These are phyloP conservation scores for Urosaurus nigricauda DNA, from an alignment of 2,797 vertebrate species.

Conservation along the genomic window DNA sequence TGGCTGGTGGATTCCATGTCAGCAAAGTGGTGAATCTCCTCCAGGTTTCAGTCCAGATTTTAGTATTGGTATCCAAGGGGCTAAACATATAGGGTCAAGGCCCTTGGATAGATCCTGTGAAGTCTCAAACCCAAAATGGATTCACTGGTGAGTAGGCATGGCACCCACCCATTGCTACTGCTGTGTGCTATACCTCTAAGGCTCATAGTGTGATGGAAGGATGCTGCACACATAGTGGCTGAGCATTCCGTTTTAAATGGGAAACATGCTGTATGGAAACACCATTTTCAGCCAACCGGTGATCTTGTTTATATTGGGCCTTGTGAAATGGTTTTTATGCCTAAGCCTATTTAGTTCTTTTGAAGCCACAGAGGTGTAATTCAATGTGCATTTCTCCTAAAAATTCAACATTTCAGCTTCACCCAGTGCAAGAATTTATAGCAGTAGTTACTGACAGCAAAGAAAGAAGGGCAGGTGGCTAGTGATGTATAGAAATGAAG, in stretches of 20 bases:
- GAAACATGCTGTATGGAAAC: not conserved
- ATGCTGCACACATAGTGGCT: not conserved
- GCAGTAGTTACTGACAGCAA: not conserved
- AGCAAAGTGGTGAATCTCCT: too few relatives aligned
- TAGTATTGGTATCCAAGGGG: too few relatives aligned
- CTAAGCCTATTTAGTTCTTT: not conserved
- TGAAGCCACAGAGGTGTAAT: not conserved
- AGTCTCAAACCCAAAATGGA: too few relatives aligned
- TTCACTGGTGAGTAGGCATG: too few relatives aligned
- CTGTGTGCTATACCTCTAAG: not conserved
- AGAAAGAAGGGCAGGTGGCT: not conserved
- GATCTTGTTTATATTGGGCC: not conserved
- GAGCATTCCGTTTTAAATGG: not conserved
- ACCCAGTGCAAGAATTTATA: too few relatives aligned
- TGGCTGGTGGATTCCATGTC: too few relatives aligned
- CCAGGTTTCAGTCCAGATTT: too few relatives aligned
- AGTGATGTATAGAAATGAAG: not conserved
- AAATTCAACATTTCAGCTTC: not conserved
- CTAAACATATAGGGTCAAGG: too few relatives aligned
- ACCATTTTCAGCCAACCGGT: not conserved
- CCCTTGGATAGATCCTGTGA: too few relatives aligned
- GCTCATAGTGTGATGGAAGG: too few relatives aligned
- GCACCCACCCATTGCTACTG: too few relatives aligned
- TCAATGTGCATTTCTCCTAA: not conserved
- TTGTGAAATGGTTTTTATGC: not conserved